Evolutionary conservation across 1,140 invertebrate genomes (phyloP), one percentile per base, ranked within the genome.

Genomic region (Leptopilina boulardi): DNA sequence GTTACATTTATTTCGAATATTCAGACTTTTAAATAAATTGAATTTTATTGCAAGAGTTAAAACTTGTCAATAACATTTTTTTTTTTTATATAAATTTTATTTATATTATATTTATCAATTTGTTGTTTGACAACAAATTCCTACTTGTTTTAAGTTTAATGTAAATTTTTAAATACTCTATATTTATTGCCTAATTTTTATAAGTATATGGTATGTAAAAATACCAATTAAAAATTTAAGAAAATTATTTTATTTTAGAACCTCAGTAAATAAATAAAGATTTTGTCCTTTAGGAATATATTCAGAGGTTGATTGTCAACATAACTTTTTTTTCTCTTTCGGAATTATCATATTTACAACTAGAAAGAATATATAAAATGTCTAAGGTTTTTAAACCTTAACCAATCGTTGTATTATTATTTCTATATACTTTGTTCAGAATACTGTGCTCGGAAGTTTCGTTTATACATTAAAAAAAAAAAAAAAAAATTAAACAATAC

Each of bases 371-470:
- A n/a, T n/a, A 66, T 66, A n/a, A 66, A 66, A 66, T 66, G 59
- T 66, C 21, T 66, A 23, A 66, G 59, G 59, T 66, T 34, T 30
- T 66, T 11, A n/a, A 30, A 66, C 59, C 26, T 66, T 66, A 66
- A 66, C 59, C 59, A 66, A 66, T 66, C 59, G 23, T 30, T 30
- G 59, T 66, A 66, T 51, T 51, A 51, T 51, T 47, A n/a, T n/a
- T n/a, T n/a, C n/a, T 51, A 15, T 51, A 51, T 18, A 51, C 15
- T 30, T 15, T 26, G 59, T 34, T 66, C 59, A 15, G 59, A 66
- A 66, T 66, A 66, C 59, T 66, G 59, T 30, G 59, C 59, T 66
- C 59, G 59, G 59, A 66, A 66, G 59, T 66, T 30, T 10, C 21
- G 13, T 66, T 26, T 66, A 66, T 66, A 66, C 59, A 66, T 30